These are phyloP conservation scores for Aethes cnicana DNA, from an alignment of 2,888 invertebrate species.

Conservation along the genomic window DNA sequence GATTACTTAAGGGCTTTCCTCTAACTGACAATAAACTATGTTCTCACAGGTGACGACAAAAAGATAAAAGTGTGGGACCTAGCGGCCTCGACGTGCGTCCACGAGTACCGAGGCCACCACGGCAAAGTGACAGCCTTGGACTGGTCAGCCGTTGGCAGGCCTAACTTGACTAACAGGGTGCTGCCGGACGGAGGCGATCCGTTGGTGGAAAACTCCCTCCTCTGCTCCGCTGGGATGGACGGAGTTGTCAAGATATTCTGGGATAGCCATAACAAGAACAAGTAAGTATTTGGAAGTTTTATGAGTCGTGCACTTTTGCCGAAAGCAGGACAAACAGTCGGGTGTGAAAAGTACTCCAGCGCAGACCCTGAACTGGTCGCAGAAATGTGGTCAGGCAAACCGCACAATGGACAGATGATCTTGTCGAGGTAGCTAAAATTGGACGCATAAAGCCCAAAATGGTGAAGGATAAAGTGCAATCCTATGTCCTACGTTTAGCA, in stretches of 20 bases:
- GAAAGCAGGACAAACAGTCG: too few species aligned
- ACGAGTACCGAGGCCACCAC: slow-evolving; percentile 85
- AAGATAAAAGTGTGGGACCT: slow-evolving; percentile 89
- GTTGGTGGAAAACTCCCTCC: slow-evolving; percentile 61
- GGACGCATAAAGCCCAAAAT: too few species aligned
- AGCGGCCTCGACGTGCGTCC: slow-evolving; percentile 83
- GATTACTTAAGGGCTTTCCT: too few species aligned
- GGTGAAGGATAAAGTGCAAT: too few species aligned
- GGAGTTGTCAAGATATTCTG: slow-evolving; percentile 85
- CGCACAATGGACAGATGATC: too few species aligned
- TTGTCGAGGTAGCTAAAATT: too few species aligned
- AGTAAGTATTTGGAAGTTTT: slow-evolving; percentile 48
- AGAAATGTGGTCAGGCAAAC: too few species aligned
- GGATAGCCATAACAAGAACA: slow-evolving; percentile 78
- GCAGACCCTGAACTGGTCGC: too few species aligned
- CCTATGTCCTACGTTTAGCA: too few species aligned
- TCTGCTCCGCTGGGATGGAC: slow-evolving; percentile 87
- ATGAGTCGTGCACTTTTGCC: too few species aligned
- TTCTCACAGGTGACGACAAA: slow-evolving; percentile 86
- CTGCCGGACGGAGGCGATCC: slow-evolving; percentile 53
- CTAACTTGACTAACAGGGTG: slow-evolving; percentile 61
- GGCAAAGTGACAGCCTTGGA: slow-evolving; percentile 83
- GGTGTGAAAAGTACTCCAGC: too few species aligned
- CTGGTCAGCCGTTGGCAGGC: slow-evolving; percentile 80
- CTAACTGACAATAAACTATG: too few species aligned